These are phyloP conservation scores for Labeo catla DNA, from an alignment of 2,113 vertebrate genomes.

Conservation along the genomic window DNA sequence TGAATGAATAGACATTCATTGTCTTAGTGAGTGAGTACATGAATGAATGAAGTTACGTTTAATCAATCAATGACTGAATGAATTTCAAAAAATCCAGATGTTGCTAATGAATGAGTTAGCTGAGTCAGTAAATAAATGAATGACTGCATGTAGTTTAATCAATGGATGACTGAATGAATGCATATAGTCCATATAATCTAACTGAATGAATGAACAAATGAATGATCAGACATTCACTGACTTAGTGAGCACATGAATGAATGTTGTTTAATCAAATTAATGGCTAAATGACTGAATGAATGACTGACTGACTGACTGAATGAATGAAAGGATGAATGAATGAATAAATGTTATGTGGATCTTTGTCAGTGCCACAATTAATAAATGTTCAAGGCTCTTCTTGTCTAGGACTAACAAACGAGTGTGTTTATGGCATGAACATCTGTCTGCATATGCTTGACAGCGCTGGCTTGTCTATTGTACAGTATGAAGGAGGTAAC, in stretches of 20 bases:
- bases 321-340: not conserved
- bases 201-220: not conserved
- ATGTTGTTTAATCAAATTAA: not conserved
- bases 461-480: constrained; percentile 53
- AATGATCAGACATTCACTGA: too few species aligned
- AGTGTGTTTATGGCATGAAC: constrained; percentile 54
- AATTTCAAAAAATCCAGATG: not conserved
- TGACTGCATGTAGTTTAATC: not conserved
- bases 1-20: too few species aligned
- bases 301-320: not conserved
- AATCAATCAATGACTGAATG: not conserved
- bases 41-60: too few species aligned
- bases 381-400: constrained; percentile 48
- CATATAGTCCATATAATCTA: not conserved
- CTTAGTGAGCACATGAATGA: too few species aligned
- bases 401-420: constrained; percentile 43
- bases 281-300: not conserved
- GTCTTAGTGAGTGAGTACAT: not conserved
- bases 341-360: constrained; percentile 7
- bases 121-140: too few species aligned
- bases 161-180: not conserved
- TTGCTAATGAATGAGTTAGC: too few species aligned
- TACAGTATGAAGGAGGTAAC: constrained; percentile 60
- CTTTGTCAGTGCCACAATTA: constrained; percentile 30
- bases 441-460: constrained; percentile 58